These are phyloP conservation scores for Archaeoteleia sp. DNA, from an alignment of 2,888 invertebrate species.

Conservation along the genomic window DNA sequence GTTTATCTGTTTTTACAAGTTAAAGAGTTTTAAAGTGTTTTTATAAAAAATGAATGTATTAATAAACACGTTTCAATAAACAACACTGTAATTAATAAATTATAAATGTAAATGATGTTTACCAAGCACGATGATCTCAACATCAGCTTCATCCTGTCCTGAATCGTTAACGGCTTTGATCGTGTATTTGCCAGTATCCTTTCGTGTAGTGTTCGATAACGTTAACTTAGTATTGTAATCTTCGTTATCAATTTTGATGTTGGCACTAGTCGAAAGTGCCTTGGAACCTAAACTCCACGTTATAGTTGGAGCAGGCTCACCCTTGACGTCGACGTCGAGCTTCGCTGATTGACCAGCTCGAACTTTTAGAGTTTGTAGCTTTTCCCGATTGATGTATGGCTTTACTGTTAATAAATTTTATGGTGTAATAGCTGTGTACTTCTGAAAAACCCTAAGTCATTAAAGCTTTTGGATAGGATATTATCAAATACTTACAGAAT, in stretches of 20 bases:
- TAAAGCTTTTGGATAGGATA: too few species aligned
- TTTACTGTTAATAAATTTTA: conserved; percentile 80
- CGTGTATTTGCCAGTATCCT: conserved; percentile 92
- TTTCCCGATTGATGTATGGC: conserved; percentile 95
- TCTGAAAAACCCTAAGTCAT: too few species aligned
- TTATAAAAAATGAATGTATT: too few species aligned
- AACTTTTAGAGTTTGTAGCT: conserved; percentile 90
- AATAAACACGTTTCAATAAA: not conserved
- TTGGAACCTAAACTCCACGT: conserved; percentile 85
- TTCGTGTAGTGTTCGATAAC: conserved; percentile 86
- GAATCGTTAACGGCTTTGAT: conserved; percentile 94
- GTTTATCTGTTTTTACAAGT: conserved; percentile 79
- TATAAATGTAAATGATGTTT: conserved; percentile 58
- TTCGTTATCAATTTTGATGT: conserved; percentile 88
- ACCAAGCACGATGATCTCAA: conserved; percentile 92
- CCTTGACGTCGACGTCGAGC: conserved; percentile 95
- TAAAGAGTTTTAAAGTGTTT: too few species aligned
- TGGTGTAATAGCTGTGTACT: too few species aligned
- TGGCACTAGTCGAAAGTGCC: conserved; percentile 81
- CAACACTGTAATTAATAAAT: not conserved
- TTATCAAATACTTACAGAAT: conserved; percentile 76
- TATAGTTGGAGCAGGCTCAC: conserved; percentile 96
- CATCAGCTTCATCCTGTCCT: conserved; percentile 94
- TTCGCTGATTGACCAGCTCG: conserved; percentile 93
- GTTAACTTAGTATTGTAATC: conserved; percentile 93